phyloP scores from a whole-genome alignment of 2,888 invertebrate genomes.

The Drosophila nr. perissopoda region DNA sequence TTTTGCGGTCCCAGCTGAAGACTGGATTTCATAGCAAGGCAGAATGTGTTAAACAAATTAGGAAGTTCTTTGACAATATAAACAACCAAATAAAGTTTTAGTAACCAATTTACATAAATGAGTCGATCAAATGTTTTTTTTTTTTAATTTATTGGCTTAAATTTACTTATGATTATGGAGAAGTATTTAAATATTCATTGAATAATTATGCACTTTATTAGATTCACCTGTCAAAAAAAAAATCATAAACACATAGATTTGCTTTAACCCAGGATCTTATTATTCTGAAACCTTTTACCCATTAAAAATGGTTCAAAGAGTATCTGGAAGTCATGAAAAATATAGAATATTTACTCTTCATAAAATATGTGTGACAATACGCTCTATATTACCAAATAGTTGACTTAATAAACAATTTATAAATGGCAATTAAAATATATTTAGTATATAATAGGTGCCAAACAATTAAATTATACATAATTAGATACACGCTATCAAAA shows the following conservation, averaged over 20 bases:
- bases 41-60: conserved; percentile 70
- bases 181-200: conserved; percentile 57
- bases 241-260: not conserved
- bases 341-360: not conserved
- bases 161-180: conserved; percentile 59
- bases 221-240: conserved; percentile 20
- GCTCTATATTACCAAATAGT: not conserved
- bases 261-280: not conserved
- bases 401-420: conserved; percentile 18
- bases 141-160: conserved; percentile 62
- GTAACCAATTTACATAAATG: conserved; percentile 64
- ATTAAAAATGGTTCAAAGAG: not conserved
- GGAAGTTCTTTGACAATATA: conserved; percentile 32
- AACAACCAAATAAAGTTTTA: conserved; percentile 60
- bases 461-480: conserved; percentile 14
- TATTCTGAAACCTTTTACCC: not conserved
- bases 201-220: conserved; percentile 45
- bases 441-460: conserved; percentile 3
- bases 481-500: conserved; percentile 20
- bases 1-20: conserved; percentile 46
- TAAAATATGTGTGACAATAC: not conserved
- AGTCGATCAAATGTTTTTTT: conserved; percentile 46
- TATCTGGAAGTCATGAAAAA: too few species aligned
- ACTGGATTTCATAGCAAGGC: conserved; percentile 24
- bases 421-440: conserved; percentile 21